Evolutionary conservation across 2,888 invertebrate species (phyloP).

Genomic region (Ophraella communa): DNA sequence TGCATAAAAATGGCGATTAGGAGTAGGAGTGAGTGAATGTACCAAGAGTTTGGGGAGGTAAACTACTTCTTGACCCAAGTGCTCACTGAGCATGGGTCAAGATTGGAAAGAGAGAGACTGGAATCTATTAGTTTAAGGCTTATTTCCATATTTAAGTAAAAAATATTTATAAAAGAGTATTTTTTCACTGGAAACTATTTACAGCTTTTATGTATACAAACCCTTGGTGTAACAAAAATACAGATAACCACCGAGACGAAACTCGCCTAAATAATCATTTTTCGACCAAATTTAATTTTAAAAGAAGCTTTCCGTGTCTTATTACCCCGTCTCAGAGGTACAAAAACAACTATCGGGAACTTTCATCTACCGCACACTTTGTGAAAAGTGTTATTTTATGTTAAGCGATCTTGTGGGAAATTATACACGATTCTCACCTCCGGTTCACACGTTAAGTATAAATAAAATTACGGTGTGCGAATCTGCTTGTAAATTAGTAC

Average conservation of each 20-base stretch:
- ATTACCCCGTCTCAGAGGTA: slow-evolving; percentile 11
- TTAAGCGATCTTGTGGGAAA: slow-evolving; percentile 54
- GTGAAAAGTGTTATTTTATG: slow-evolving; percentile 50
- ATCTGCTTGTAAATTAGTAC: slow-evolving; percentile 31
- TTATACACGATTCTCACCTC: slow-evolving; percentile 48
- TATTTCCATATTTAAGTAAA: too few species aligned
- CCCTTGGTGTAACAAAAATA: not conserved
- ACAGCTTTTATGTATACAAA: not conserved
- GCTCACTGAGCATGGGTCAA: too few species aligned
- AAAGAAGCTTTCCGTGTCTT: slow-evolving; percentile 17
- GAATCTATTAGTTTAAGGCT: too few species aligned
- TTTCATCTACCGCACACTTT: slow-evolving; percentile 35
- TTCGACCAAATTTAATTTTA: slow-evolving; percentile 18
- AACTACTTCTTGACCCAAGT: too few species aligned
- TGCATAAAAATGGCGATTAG: too few species aligned
- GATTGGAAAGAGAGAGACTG: too few species aligned
- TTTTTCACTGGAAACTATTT: not conserved
- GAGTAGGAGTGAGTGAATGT: too few species aligned
- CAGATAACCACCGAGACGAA: not conserved
- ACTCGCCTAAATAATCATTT: slow-evolving; percentile 18
- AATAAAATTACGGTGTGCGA: slow-evolving; percentile 46
- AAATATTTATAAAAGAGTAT: too few species aligned
- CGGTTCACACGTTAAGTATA: slow-evolving; percentile 47
- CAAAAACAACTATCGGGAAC: slow-evolving; percentile 31
- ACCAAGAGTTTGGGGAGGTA: too few species aligned